phyloP scores from a whole-genome alignment of 2,888 invertebrate genomes.

The Formica aserva region DNA sequence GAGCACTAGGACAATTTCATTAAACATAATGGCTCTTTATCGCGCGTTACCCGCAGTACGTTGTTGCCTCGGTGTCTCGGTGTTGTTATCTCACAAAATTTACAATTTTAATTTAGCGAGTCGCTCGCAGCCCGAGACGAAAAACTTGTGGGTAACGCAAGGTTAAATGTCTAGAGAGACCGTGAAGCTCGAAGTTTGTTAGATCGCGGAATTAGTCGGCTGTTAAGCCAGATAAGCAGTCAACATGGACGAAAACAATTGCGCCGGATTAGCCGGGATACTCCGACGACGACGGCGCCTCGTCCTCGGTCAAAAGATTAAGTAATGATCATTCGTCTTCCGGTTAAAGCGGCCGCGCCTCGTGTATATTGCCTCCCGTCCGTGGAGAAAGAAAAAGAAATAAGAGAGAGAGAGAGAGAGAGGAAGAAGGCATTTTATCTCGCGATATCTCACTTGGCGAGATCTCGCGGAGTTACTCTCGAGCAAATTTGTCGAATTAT shows the following conservation, averaged over 20 bases:
- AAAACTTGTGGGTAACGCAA: conserved; percentile 60
- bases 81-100: conserved; percentile 58
- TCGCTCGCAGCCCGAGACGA: conserved; percentile 32
- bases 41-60: conserved; percentile 20
- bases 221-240: conserved; percentile 85
- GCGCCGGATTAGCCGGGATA: conserved; percentile 77
- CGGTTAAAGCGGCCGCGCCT: conserved; percentile 56
- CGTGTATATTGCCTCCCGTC: conserved; percentile 42
- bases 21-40: conserved; percentile 53
- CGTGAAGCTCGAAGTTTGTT: conserved; percentile 81
- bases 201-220: conserved; percentile 84
- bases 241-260: conserved; percentile 84
- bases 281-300: conserved; percentile 62
- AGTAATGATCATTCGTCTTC: conserved; percentile 76
- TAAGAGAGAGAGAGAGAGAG: neutral
- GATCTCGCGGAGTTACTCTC: conserved; percentile 63
- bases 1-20: conserved; percentile 41
- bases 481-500: conserved; percentile 75
- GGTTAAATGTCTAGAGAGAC: conserved; percentile 65
- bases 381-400: conserved; percentile 31
- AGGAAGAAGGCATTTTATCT: conserved; percentile 41
- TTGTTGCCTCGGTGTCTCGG: conserved; percentile 55
- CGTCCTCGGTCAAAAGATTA: conserved; percentile 77
- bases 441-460: conserved; percentile 46
- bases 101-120: conserved; percentile 63